Evolutionary conservation across 2,797 vertebrate genomes (phyloP), one percentile per base, ranked within the genome.

Genomic region (Syngnathus rostellatus): DNA sequence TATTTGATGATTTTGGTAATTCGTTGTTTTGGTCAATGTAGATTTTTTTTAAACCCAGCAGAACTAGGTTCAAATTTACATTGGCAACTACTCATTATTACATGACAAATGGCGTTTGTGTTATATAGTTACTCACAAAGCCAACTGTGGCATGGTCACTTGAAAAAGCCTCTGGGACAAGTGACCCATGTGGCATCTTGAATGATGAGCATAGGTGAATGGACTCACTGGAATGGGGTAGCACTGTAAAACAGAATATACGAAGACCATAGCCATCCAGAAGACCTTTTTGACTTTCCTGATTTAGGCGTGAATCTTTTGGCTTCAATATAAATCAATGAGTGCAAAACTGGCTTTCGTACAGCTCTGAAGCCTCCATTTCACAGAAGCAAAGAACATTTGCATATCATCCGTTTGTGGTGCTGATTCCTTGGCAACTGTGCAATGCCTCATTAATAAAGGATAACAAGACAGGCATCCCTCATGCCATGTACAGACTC

Each of bases 391-490:
- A 8, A 40, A 46, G 31, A 68, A 64, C 55, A 77, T 80, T 82
- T 83, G 69, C 70, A 75, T 70, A 77, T 72, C 69, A 58, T 66
- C 8, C 68, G 59, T 69, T 71, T 76, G 66, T 53, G 50, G 51
- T 48, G 68, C 31, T 77, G 72, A 77, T 77, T 85, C 77, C 72
- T 80, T 78, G 76, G 79, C 79, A 73, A 68, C 58, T 46, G 31
- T 25, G 70, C 62, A 65, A 61, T 62, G 68, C 41, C 64, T 86
- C 72, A 79, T 85, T 81, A 84, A 88, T 86, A 80, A 84, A 79
- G 53, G 76, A 84, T 76, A 62, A 75, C 66, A 79, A 71, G 71
- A 78, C 72, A 75, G 82, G 64, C 74, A 85, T 76, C 78, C 76
- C 79, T 84, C 77, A 76, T 48, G 72, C 81, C 82, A 74, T 79